Evolutionary conservation across 2,888 invertebrate species (phyloP).

Genomic region (Macaria liturata): DNA sequence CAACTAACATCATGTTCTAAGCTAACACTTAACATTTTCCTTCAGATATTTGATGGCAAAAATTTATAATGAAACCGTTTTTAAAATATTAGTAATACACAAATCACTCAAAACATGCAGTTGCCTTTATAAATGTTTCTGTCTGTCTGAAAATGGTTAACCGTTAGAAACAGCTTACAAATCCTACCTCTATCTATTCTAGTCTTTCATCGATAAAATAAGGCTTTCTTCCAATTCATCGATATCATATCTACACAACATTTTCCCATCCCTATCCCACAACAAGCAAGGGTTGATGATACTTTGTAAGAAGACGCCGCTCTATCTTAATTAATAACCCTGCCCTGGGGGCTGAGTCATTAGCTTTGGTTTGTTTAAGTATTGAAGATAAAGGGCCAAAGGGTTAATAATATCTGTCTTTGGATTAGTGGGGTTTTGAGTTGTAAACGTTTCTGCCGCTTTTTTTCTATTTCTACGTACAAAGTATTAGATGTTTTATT

Average conservation of each 20-base stretch:
- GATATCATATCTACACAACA: slow-evolving; percentile 21
- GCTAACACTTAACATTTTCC: too few species aligned
- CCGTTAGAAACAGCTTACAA: too few species aligned
- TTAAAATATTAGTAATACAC: too few species aligned
- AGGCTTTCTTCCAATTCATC: neutral
- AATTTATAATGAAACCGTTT: too few species aligned
- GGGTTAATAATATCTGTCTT: slow-evolving; percentile 54
- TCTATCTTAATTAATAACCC: slow-evolving; percentile 73
- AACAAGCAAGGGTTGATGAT: slow-evolving; percentile 75
- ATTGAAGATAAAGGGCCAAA: slow-evolving; percentile 57
- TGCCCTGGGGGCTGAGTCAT: slow-evolving; percentile 67
- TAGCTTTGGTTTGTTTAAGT: slow-evolving; percentile 68
- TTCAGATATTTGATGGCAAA: too few species aligned
- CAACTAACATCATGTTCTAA: too few species aligned
- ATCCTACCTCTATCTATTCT: too few species aligned
- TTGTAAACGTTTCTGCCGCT: neutral
- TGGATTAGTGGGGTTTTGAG: slow-evolving; percentile 28
- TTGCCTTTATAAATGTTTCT: too few species aligned
- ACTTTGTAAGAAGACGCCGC: slow-evolving; percentile 74
- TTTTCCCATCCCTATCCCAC: slow-evolving; percentile 39
- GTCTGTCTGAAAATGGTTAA: too few species aligned
- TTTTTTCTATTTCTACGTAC: neutral
- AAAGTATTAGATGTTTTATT: neutral
- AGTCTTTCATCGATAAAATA: too few species aligned
- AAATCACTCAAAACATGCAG: too few species aligned